These are phyloP conservation scores for Lamellibrachia satsuma DNA, from an alignment of 2,888 invertebrate species.

Conservation along the genomic window DNA sequence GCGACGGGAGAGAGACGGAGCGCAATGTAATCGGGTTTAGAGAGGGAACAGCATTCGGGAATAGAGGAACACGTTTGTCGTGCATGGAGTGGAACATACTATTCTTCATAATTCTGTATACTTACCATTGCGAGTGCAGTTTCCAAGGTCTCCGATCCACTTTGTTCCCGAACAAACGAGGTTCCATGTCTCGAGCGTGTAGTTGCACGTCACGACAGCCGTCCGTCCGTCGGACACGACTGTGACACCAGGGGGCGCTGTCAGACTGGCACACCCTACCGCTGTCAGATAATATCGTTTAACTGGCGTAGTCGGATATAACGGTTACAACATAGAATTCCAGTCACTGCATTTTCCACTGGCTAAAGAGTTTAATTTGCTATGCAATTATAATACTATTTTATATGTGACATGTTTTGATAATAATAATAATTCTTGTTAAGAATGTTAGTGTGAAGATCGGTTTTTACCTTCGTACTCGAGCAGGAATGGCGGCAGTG, in stretches of 20 bases:
- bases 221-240: slow-evolving; percentile 20
- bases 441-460: neutral
- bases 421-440: neutral
- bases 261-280: slow-evolving; percentile 23
- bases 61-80: no score
- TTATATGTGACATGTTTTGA: no score
- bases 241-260: slow-evolving; percentile 28
- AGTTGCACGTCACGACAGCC: slow-evolving; percentile 29
- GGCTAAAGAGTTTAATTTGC: no score
- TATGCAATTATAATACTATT: no score
- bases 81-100: no score
- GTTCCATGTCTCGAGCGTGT: slow-evolving; percentile 23
- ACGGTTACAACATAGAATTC: neutral
- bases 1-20: no score
- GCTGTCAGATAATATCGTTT: neutral
- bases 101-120: neutral
- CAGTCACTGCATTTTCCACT: no score
- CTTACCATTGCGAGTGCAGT: neutral
- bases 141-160: neutral
- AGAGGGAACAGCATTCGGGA: no score
- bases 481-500: slow-evolving; percentile 27
- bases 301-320: neutral
- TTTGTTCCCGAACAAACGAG: neutral
- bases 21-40: no score
- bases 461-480: slow-evolving; percentile 30